Evolutionary conservation across 2,797 vertebrate genomes (phyloP).

Genomic region (Hoplostethus atlanticus): DNA sequence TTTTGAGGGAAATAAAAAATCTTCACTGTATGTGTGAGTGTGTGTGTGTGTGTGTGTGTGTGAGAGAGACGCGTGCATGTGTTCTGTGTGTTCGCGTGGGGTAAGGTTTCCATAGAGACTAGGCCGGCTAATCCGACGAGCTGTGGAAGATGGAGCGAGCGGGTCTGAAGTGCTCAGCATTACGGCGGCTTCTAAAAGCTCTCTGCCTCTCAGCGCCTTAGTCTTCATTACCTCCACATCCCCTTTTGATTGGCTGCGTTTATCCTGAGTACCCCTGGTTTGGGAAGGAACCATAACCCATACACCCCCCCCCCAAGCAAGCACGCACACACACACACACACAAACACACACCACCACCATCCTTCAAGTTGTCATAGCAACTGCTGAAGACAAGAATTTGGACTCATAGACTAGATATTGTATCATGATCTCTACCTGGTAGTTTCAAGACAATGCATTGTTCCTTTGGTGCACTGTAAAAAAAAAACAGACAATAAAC

Average conservation of each 20-base stretch:
- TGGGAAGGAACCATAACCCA: conserved; percentile 58
- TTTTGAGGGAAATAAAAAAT: conserved; percentile 71
- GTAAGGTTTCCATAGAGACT: conserved; percentile 86
- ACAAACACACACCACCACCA: conserved; percentile 28
- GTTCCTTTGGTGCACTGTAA: not conserved
- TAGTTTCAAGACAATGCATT: conserved; percentile 27
- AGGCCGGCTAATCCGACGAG: conserved; percentile 79
- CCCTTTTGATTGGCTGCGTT: conserved; percentile 84
- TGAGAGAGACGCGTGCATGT: conserved; percentile 4
- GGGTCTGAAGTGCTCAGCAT: conserved; percentile 77
- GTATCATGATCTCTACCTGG: conserved; percentile 41
- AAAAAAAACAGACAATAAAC: too few species aligned
- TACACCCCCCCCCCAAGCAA: not conserved
- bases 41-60: conserved; percentile 7
- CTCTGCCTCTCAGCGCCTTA: conserved; percentile 75
- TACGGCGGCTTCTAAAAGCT: conserved; percentile 74
- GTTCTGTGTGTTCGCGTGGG: conserved; percentile 63
- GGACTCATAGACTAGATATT: conserved; percentile 39
- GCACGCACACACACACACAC: not conserved
- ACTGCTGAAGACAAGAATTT: conserved; percentile 59
- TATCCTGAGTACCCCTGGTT: conserved; percentile 79
- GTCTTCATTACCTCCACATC: conserved; percentile 84
- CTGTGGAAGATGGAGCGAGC: conserved; percentile 73
- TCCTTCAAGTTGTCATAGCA: conserved; percentile 72
- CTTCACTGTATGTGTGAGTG: conserved; percentile 29